Evolutionary conservation across 2,113 vertebrate genomes (phyloP), one percentile per base, ranked within the genome.

Genomic region (Falco punctatus): DNA sequence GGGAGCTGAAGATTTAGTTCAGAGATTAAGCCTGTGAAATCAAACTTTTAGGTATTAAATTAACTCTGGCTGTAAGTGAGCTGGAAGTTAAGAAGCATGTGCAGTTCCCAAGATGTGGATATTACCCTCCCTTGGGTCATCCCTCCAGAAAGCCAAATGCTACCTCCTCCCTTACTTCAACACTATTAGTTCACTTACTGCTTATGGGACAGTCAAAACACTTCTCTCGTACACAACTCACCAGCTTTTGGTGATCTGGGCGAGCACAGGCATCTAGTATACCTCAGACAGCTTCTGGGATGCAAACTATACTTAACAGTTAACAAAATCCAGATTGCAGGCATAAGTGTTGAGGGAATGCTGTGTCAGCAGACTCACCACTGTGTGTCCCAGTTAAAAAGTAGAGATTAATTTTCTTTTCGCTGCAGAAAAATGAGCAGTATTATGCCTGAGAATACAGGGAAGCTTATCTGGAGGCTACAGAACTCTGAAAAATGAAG

Each of bases 221-320:
- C 8, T 40, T 33, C n/a, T 52, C 10, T 27, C 1, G 0, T 4
- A 26, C 0, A n/a, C 9, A 55, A 35, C 28, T 67, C 6, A 4
- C 6, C 35, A 55, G 46, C 15, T 44, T 83, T 38, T 48, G 17
- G 52, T 30, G 40, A 81, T 5, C 38, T 24, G 70, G 21, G 14
- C 40, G 65, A 92, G 52, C 26, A 74, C 33, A 57, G 0, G 0
- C 13, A 66, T 7, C 38, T 7, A 59, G 3, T 22, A 38, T 4
- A 38, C 13, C 61, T 79, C 59, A 77, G 15, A 30, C 64, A 81
- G 48, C 38, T 51, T 64, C 13, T 79, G 48, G 57, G 94, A 91
- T 2, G 6, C 23, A 44, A 75, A 32, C 65, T 24, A 82, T 42
- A 49, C 69, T 90, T 61, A 71, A 71, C 23, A 55, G 52, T 55